A percentile compares a stretch with the other conserved stretches of the same genome.
These are phyloP conservation scores for Jordanella pulchra DNA, from an alignment of 2,797 vertebrate species.

Conservation along the genomic window DNA sequence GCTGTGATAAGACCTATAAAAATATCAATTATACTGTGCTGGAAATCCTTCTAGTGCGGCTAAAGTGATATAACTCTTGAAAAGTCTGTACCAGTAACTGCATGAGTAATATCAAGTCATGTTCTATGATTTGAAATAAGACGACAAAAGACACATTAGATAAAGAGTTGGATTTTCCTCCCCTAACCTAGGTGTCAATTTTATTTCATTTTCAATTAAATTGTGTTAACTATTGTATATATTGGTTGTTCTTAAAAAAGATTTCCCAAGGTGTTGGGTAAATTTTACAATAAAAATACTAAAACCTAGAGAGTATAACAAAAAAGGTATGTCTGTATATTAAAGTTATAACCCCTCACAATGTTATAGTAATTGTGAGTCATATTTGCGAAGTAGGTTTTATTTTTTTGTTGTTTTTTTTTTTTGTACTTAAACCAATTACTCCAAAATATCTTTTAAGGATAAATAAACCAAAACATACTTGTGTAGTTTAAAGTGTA, in stretches of 20 bases:
- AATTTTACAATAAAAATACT: too few species aligned
- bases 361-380: neutral
- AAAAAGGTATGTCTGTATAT: too few species aligned
- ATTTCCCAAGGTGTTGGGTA: too few species aligned
- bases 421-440: neutral
- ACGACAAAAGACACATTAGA: neutral
- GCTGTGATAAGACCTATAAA: neutral
- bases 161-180: neutral
- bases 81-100: neutral
- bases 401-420: too few species aligned
- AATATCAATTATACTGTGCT: too few species aligned
- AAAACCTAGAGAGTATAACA: too few species aligned
- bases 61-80: neutral
- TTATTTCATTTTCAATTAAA: neutral
- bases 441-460: neutral
- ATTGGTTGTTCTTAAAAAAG: neutral
- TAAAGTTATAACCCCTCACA: neutral
- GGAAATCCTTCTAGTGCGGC: too few species aligned
- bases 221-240: neutral
- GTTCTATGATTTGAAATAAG: neutral
- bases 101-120: neutral
- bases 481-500: slow-evolving; percentile 6
- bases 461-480: neutral
- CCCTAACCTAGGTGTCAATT: neutral
- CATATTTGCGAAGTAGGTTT: neutral